phyloP scores from a whole-genome alignment of 2,797 vertebrate genomes.

The Meriones psammophilus region DNA sequence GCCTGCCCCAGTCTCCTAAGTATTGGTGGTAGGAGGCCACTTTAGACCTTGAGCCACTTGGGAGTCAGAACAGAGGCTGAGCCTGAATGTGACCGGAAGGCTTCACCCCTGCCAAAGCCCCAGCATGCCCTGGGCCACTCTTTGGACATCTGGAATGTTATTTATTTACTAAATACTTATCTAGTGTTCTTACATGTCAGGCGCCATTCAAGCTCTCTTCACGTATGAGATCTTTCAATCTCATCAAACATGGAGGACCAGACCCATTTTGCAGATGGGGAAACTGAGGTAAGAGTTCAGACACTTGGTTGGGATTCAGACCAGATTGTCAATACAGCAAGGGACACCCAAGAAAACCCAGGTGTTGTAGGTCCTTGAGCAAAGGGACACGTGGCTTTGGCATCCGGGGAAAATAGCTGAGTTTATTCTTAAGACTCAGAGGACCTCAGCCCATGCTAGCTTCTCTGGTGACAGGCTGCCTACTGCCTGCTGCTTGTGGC shows the following conservation, averaged over 20 bases:
- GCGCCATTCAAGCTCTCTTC: not conserved
- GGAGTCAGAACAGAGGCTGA: not conserved
- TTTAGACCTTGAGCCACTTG: not conserved
- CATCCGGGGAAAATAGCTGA: not conserved
- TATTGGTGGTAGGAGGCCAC: not conserved
- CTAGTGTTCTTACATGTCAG: not conserved
- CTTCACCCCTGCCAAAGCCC: not conserved
- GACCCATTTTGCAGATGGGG: not conserved
- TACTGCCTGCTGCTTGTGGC: constrained; percentile 57
- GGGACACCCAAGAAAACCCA: not conserved
- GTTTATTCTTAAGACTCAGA: not conserved
- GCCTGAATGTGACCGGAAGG: not conserved
- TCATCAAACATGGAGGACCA: not conserved
- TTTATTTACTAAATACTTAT: not conserved
- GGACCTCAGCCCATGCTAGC: not conserved
- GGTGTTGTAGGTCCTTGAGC: not conserved
- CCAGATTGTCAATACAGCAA: not conserved
- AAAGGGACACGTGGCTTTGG: not conserved
- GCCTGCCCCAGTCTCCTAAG: not conserved
- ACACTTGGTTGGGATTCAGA: not conserved
- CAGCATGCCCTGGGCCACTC: fast-evolving
- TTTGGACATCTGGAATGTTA: not conserved
- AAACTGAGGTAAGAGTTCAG: not conserved
- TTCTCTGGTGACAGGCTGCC: not conserved
- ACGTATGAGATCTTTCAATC: not conserved